phyloP scores from a whole-genome alignment of 2,113 vertebrate genomes.

The Scolopax mira region DNA sequence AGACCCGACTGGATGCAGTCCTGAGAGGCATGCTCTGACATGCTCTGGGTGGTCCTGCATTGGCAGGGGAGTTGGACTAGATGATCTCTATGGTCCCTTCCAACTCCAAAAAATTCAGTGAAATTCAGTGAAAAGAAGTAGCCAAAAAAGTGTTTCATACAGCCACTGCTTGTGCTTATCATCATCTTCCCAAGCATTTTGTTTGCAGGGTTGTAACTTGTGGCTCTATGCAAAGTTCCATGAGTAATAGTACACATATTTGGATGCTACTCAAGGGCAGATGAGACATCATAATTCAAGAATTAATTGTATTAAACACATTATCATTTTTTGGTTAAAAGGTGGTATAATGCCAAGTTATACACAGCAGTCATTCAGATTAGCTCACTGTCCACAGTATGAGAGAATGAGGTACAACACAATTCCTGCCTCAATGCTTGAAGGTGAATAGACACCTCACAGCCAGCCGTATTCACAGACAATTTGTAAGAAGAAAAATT shows the following conservation, averaged over 20 bases:
- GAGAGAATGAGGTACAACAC: not conserved
- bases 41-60: too few species aligned
- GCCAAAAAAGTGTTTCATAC: not conserved
- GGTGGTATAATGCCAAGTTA: not conserved
- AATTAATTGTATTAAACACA: not conserved
- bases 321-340: not conserved
- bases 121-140: not conserved
- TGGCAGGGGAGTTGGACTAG: too few species aligned
- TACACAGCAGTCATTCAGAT: not conserved
- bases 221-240: not conserved
- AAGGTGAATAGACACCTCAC: not conserved
- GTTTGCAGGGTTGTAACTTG: not conserved
- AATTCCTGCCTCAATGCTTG: not conserved
- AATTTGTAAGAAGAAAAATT: not conserved
- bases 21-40: too few species aligned
- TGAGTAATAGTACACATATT: not conserved
- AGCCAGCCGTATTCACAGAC: not conserved
- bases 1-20: too few species aligned
- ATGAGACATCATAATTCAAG: not conserved
- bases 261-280: not conserved
- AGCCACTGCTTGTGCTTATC: not conserved
- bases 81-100: too few species aligned
- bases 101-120: too few species aligned
- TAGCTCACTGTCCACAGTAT: not conserved
- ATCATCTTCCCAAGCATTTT: not conserved